Evolutionary conservation across 2,797 vertebrate species (phyloP), one percentile per base, ranked within the genome.

Genomic region (Delichon dasypus): DNA sequence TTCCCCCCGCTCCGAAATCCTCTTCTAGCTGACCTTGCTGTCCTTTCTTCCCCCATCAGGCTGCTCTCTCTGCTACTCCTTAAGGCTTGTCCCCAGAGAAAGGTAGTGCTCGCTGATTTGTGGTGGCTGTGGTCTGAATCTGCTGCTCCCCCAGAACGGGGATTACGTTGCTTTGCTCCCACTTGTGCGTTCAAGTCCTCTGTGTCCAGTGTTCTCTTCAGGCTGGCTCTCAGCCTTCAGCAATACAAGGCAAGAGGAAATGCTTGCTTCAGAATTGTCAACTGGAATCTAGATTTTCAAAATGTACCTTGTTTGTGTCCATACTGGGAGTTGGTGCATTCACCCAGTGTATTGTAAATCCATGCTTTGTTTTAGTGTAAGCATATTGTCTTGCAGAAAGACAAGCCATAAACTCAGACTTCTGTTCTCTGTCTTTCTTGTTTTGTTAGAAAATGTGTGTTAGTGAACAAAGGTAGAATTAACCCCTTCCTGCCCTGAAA

Each of bases 31-130:
- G 93, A 91, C 85, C 93, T 84, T 75, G 54, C 88, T 92, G 79
- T 83, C 89, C 77, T 94, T 91, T 86, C 51, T 72, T 84, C 64
- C 77, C 58, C 74, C 51, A 48, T 75, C 80, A 85, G 47, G 65
- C 93, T 85, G 76, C 45, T 79, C 80, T 96, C 85, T 90, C 83
- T 94, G 83, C 91, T 88, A 29, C 91, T 91, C 40, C 91, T 76
- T 62, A 51, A 78, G 66, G 77, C 55, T 94, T 91, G 64, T 55
- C 53, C 68, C 51, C 83, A 60, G 73, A 72, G 88, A 42, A 91
- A 13, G 88, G 54, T 55, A 61, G 58, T 45, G 74, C 88, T 94
- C 29, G 6, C 44, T 60, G 55, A 27, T 60, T 66, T 9, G 22
- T 57, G 90, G 0, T 88, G 62, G 14, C 83, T 66, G 73, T 48